Evolutionary conservation across 2,797 vertebrate species (phyloP), one percentile per base, ranked within the genome.

Genomic region (Loriculus beryllinus): DNA sequence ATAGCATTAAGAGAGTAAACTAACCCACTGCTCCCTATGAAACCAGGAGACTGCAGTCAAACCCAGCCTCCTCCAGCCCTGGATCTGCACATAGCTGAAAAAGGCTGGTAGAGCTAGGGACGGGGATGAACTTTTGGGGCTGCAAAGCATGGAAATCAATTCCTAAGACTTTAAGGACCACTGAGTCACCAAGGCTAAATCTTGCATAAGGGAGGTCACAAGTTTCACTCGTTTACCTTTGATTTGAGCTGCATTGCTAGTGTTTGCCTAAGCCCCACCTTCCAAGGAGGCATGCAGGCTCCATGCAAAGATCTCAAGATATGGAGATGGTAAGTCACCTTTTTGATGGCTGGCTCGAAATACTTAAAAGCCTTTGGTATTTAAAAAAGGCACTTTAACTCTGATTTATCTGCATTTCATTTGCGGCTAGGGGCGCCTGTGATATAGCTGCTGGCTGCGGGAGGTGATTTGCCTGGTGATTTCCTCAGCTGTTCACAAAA

Each of bases 321-420:
- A 96, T 1, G 19, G 87, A 93, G 88, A 92, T 77, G 48, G 71
- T 12, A 96, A 88, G 80, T 88, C 87, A 90, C 82, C 82, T 84
- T 90, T 92, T 92, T 94, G 95, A 94, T 92, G 87, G 74, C 88
- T 78, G 56, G 33, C 26, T 76, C 20, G 4, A 93, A 93, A 96
- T 63, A 86, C 82, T 86, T 92, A 74, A 95, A 95, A 92, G 91
- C 88, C 95, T 94, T 96, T 96, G 40, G 77, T 95, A 95, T 96
- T 96, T 86, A 96, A 96, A 96, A 95, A 87, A 89, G 88, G 86
- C 65, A 72, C 77, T 91, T 97, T 91, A 91, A 86, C 74, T 91
- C 64, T 60, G 88, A 90, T 94, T 95, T 95, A 95, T 92, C 95
- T 93, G 37, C 88, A 54, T 12, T 74, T 68, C 82, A 89, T 89